Evolutionary conservation across 2,797 vertebrate genomes (phyloP), one percentile per base, ranked within the genome.

Genomic region (Xiphorhynchus erythropygius): DNA sequence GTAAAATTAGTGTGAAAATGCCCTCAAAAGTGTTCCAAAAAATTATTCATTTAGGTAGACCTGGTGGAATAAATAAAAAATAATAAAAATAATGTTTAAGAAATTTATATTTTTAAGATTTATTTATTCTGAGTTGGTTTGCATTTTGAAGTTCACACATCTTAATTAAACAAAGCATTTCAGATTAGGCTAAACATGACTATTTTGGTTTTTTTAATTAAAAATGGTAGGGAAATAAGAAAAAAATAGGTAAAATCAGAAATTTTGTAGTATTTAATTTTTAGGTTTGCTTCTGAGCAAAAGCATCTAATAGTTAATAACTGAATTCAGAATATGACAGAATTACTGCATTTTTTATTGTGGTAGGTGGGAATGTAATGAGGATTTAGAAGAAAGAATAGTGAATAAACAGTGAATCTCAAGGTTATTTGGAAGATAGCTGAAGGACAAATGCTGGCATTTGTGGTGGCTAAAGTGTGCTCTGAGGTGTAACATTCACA

Each of bases 171-270:
- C 0, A 35, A 79, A 79, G 4, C 0, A 52, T 44, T 56, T 63
- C 14, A 28, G 3, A 41, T 59, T 25, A 69, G 9, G 3, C 7
- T 42, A 57, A 87, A 60, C 1, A 22, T 41, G 2, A 25, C 19
- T 18, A 13, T 13, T 9, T n/a, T 0, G 5, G 19, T 56, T 77
- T 47, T 70, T 68, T 56, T 0, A 13, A 44, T 35, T n/a, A 16
- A 84, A 70, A 69, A 55, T 37, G 2, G 0, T 7, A 42, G 49
- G 8, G 2, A 84, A 79, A 49, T 11, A 19, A 5, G 1, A 42
- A 78, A 46, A 57, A 56, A 25, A 3, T 21, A 33, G 64, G 13
- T 67, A 56, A 78, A 71, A 33, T 18, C 0, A 14, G 0, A 0
- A 53, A 11, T 68, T 32, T 69, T 13, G 0, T 42, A 68, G 22